Evolutionary conservation across 2,888 invertebrate genomes (phyloP).

Genomic region (Vandiemenella viatica): DNA sequence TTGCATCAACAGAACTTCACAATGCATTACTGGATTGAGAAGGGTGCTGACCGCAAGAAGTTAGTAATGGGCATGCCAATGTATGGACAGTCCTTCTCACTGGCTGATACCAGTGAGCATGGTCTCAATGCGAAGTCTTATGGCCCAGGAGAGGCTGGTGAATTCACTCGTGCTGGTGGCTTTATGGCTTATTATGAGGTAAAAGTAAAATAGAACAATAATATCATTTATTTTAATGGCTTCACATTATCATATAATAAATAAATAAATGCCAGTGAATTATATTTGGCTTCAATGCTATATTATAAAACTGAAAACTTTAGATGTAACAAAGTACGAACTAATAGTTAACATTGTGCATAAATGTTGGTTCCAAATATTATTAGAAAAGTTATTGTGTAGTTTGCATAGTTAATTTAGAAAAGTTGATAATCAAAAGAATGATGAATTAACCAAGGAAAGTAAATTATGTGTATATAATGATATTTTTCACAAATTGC

Average conservation of each 20-base stretch:
- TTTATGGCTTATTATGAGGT: constrained; percentile 66
- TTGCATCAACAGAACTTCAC: constrained; percentile 60
- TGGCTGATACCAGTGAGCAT: constrained; percentile 34
- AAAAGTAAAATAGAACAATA: constrained; percentile 11
- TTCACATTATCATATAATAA: neutral
- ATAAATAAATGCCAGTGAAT: neutral
- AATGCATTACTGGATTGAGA: constrained; percentile 53
- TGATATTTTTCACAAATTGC: no score
- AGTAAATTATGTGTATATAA: no score
- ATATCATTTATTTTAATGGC: neutral
- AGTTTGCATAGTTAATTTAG: no score
- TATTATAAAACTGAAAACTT: neutral
- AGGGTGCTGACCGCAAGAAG: constrained; percentile 47
- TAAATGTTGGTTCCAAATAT: no score
- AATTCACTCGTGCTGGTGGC: constrained; percentile 52
- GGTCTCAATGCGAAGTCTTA: constrained; percentile 42
- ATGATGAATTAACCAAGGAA: no score
- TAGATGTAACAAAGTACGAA: no score
- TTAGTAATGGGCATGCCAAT: constrained; percentile 60
- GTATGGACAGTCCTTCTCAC: constrained; percentile 60
- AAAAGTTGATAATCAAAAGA: no score
- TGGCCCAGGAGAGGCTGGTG: constrained; percentile 54
- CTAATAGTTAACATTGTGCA: no score
- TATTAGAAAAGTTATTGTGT: no score
- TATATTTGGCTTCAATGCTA: neutral